phyloP scores from a whole-genome alignment of 2,113 vertebrate species.

The Toxostoma redivivum region DNA sequence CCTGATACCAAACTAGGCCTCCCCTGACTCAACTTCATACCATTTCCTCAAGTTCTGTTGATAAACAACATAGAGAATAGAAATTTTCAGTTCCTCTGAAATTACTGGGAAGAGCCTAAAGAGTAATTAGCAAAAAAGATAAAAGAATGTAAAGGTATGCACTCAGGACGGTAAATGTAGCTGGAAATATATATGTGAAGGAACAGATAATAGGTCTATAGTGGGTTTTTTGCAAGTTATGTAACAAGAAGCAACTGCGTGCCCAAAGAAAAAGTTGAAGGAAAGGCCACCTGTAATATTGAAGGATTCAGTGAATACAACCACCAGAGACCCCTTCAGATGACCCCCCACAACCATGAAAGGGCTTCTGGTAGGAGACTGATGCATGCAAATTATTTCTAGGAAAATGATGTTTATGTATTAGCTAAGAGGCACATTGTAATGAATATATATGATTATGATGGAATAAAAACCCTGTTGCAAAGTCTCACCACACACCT shows the following conservation, averaged over 20 bases:
- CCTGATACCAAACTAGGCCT: not conserved
- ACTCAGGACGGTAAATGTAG: not conserved
- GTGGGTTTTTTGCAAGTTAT: not conserved
- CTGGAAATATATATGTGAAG: not conserved
- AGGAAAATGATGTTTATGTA: not conserved
- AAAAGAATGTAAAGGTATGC: not conserved
- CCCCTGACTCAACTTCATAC: not conserved
- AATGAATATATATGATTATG: not conserved
- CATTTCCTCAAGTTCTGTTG: fast-evolving
- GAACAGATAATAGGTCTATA: not conserved
- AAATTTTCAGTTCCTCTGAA: not conserved
- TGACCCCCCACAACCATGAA: not conserved
- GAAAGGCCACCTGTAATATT: not conserved
- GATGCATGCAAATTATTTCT: not conserved
- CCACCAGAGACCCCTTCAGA: not conserved
- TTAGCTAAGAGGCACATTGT: not conserved
- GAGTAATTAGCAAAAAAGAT: not conserved
- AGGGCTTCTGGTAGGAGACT: not conserved
- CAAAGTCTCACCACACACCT: not conserved
- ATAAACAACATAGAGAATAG: not conserved
- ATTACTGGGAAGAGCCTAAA: not conserved
- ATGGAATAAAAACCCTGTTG: not conserved
- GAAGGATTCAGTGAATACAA: not conserved
- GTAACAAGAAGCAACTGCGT: not conserved
- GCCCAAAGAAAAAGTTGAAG: not conserved